Conservation (phyloP, 1,140 invertebrate genomes). For the Spodoptera frugiperda region DNA sequence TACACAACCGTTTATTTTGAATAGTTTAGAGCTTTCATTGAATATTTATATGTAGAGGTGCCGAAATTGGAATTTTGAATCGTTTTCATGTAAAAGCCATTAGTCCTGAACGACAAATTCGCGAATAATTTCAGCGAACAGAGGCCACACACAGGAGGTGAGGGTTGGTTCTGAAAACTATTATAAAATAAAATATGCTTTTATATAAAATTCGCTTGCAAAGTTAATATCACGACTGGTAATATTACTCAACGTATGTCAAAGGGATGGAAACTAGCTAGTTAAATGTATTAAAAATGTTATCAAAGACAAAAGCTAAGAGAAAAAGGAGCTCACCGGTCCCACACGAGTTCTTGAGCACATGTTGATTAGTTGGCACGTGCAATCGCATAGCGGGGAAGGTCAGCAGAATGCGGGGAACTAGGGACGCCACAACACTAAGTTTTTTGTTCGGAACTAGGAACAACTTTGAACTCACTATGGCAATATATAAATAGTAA, state of each 20-base stretch:
- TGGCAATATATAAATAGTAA: no score
- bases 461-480: no score
- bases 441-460: not conserved
- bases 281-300: constrained; percentile 36
- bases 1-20: not conserved
- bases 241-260: not conserved
- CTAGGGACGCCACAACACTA: constrained; percentile 5
- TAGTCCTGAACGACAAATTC: constrained; percentile 6
- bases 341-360: constrained; percentile 46
- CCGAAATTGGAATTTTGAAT: constrained; percentile 12
- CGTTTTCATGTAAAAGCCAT: not conserved
- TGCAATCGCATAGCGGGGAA: constrained; percentile 49
- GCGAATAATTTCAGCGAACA: constrained; percentile 19
- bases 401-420: constrained; percentile 48
- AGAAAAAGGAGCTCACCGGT: constrained; percentile 39
- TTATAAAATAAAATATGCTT: constrained; percentile 3
- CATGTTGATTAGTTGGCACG: constrained; percentile 53
- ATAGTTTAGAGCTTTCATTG: not conserved
- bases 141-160: not conserved
- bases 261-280: constrained; percentile 24
- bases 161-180: constrained; percentile 1
- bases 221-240: not conserved
- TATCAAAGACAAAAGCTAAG: constrained; percentile 42
- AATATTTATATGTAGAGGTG: not conserved
- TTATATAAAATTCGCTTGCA: not conserved